Evolutionary conservation across 2,888 invertebrate species (phyloP).

Genomic region (Xiphydria camelus): DNA sequence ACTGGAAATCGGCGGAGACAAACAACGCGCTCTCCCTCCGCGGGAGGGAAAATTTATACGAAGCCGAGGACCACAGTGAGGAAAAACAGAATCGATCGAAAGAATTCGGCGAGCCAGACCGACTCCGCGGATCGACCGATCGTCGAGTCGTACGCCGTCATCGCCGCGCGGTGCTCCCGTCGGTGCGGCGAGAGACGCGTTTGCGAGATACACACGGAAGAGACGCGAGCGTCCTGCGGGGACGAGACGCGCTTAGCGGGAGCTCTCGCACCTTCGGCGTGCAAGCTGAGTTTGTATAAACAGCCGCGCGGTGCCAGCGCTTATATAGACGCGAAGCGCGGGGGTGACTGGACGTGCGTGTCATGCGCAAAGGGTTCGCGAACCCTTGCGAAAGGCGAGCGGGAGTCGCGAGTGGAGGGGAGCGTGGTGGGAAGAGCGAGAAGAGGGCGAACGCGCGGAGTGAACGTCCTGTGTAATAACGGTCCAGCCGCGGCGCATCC

Average conservation of each 20-base stretch:
- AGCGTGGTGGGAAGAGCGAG: background rate
- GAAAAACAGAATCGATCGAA: too few species aligned
- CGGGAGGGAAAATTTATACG: slow-evolving; percentile 21
- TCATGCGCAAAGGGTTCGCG: slow-evolving; percentile 47
- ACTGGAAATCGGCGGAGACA: background rate
- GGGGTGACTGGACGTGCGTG: slow-evolving; percentile 48
- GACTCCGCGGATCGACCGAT: too few species aligned
- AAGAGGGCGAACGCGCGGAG: background rate
- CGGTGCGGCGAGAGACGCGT: too few species aligned
- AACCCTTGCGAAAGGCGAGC: slow-evolving; percentile 21
- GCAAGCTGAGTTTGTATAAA: slow-evolving; percentile 39
- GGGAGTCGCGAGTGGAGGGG: background rate
- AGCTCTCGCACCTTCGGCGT: slow-evolving; percentile 2
- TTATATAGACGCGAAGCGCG: slow-evolving; percentile 26
- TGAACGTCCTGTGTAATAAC: background rate
- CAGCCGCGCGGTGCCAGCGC: slow-evolving; percentile 24
- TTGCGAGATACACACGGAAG: too few species aligned
- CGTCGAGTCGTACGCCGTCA: too few species aligned
- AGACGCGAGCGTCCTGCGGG: too few species aligned
- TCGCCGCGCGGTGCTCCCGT: too few species aligned
- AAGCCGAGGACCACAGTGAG: slow-evolving; percentile 15
- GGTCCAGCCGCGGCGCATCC: background rate
- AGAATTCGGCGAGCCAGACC: too few species aligned
- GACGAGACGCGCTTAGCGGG: too few species aligned
- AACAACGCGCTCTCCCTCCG: slow-evolving; percentile 15